Percentiles rank a stretch among this genome's conserved stretches.
Conservation (phyloP, 1,140 invertebrate species). For the Solen grandis region DNA sequence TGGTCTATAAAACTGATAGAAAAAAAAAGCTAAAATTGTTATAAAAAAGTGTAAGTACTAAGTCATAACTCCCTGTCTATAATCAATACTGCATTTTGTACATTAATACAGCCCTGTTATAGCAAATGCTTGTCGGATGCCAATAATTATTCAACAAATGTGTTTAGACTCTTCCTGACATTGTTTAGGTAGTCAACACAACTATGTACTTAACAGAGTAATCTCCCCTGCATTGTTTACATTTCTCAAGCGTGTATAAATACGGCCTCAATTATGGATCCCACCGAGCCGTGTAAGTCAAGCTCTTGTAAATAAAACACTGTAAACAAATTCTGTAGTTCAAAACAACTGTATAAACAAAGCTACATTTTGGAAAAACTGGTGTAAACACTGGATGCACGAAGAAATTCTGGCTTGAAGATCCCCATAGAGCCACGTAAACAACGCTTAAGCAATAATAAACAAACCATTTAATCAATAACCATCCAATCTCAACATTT, state of each 20-base stretch:
- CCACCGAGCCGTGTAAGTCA: constrained; percentile 33
- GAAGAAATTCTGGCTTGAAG: constrained; percentile 54
- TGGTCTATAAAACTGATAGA: too few relatives aligned
- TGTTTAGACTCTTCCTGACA: not conserved
- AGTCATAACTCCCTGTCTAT: too few relatives aligned
- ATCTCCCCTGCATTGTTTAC: constrained; percentile 46
- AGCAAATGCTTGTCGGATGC: too few relatives aligned
- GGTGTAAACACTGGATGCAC: constrained; percentile 63
- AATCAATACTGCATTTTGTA: too few relatives aligned
- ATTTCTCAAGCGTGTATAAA: constrained; percentile 47
- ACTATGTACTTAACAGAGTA: not conserved
- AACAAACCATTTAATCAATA: constrained; percentile 48
- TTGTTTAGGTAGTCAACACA: not conserved
- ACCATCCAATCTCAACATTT: not conserved
- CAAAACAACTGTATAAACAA: constrained; percentile 68
- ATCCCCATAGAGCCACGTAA: constrained; percentile 52
- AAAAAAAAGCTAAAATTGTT: too few relatives aligned
- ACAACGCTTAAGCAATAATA: constrained; percentile 50
- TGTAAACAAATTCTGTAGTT: constrained; percentile 63
- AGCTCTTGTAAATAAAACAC: constrained; percentile 60
- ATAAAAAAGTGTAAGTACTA: too few relatives aligned
- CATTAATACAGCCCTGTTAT: too few relatives aligned
- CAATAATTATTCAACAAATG: too few relatives aligned
- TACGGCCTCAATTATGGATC: constrained; percentile 48
- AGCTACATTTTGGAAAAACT: constrained; percentile 44